Evolutionary conservation across 2,113 vertebrate species (phyloP), one percentile per base, ranked within the genome.

Genomic region (Lophius piscatorius): DNA sequence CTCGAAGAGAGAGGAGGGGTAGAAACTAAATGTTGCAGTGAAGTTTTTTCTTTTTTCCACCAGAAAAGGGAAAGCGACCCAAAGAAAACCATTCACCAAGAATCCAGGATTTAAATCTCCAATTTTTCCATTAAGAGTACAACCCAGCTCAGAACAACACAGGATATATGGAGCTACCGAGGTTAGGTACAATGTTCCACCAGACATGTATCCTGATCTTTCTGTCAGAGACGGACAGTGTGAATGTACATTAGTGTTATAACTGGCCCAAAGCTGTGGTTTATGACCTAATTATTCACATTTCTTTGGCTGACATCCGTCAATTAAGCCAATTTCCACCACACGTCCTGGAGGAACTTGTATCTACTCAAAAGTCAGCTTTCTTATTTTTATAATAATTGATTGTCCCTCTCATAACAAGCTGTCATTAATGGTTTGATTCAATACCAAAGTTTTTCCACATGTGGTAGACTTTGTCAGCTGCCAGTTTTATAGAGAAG

Each of bases 31-130:
- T 58, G 63, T 82, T 78, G 63, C 69, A 63, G 46, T 56, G 56
- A 62, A 72, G 58, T 73, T 79, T 79, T 79, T 81, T 69, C 38
- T 67, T 72, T 78, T 88, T 90, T 89, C 83, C 85, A 82, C 62
- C 63, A 71, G 80, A 81, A 71, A 80, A 80, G 65, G 56, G 60
- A 74, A 79, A 83, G 72, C 78, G 50, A 86, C 80, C 80, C 83
- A 80, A 84, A 89, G 82, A 88, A 88, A 88, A 86, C 72, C 63
- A 56, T 79, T 72, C 21, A 70, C 74, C 76, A 74, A 70, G 70
- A 75, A 81, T 77, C 71, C 68, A 80, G 77, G 70, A 80, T 64
- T 80, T 87, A 80, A 85, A 86, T 82, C 76, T 81, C 80, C 31
- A 29, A 71, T 64, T 88, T 86, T 90, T 89, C 81, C 82, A 82